These are phyloP conservation scores for Vidua chalybeata DNA, from an alignment of 2,113 vertebrate species.

Conservation along the genomic window DNA sequence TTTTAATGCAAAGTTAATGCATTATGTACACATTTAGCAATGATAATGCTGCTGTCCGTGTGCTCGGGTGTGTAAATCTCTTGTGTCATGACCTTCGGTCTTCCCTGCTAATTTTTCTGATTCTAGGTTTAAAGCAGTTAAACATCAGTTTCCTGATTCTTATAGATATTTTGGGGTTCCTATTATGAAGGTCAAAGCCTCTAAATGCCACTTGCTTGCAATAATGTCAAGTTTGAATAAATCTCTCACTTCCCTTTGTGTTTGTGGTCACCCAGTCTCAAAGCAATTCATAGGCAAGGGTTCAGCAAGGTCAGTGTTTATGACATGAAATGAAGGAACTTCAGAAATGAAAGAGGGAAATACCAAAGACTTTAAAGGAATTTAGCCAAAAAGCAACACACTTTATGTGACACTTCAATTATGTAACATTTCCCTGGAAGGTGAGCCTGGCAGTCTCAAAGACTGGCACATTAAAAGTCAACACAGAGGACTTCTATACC, in stretches of 20 bases:
- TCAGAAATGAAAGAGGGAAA: conserved; percentile 29
- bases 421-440: background rate
- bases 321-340: background rate
- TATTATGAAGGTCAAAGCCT: background rate
- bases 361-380: background rate
- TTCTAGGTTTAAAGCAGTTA: background rate
- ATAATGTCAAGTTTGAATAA: background rate
- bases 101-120: background rate
- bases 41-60: background rate
- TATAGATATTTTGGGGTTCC: background rate
- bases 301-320: conserved; percentile 28
- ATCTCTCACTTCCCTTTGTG: background rate
- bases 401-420: background rate
- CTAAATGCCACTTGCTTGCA: background rate
- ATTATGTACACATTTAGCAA: background rate
- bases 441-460: background rate
- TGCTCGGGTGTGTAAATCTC: background rate
- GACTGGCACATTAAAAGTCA: background rate
- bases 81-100: fast-evolving
- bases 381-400: background rate
- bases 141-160: background rate
- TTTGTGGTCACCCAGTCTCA: background rate
- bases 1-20: background rate
- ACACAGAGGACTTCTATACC: background rate
- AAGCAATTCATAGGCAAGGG: background rate